Percentiles rank a stretch among this genome's conserved stretches.
phyloP scores from a whole-genome alignment of 1,140 invertebrate genomes.

The Holcopasites calliopsidis region DNA sequence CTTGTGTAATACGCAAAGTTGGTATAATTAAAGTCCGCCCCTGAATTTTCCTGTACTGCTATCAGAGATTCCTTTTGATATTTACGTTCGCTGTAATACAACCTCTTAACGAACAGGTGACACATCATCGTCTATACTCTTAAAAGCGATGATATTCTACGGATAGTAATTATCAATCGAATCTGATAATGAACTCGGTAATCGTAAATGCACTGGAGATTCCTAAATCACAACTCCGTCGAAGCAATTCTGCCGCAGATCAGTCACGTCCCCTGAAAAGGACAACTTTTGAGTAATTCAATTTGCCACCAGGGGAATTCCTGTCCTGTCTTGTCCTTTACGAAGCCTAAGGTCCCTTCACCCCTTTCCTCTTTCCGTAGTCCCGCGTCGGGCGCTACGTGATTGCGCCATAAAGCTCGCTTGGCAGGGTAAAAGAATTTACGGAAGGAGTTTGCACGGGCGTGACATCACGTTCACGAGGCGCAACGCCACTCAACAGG shows the following conservation, averaged over 20 bases:
- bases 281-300: slow-evolving; percentile 34
- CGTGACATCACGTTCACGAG: slow-evolving; percentile 45
- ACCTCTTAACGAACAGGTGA: too few relatives aligned
- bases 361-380: slow-evolving; percentile 15
- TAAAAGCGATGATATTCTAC: too few relatives aligned
- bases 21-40: neutral
- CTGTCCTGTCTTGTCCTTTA: neutral
- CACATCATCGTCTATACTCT: too few relatives aligned
- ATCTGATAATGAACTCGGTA: too few relatives aligned
- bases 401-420: slow-evolving; percentile 38
- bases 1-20: neutral
- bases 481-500: slow-evolving; percentile 13
- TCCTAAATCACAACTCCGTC: slow-evolving; percentile 15
- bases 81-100: too few relatives aligned
- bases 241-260: neutral
- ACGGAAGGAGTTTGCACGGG: slow-evolving; percentile 30
- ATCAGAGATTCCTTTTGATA: too few relatives aligned
- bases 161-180: too few relatives aligned
- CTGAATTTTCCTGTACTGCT: too few relatives aligned
- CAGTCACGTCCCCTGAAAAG: neutral
- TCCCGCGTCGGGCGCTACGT: slow-evolving; percentile 25
- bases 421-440: slow-evolving; percentile 23
- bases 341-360: neutral
- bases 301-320: slow-evolving; percentile 11
- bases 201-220: too few relatives aligned